Evolutionary conservation across 2,797 vertebrate species (phyloP).

Genomic region (Tachyglossus aculeatus): DNA sequence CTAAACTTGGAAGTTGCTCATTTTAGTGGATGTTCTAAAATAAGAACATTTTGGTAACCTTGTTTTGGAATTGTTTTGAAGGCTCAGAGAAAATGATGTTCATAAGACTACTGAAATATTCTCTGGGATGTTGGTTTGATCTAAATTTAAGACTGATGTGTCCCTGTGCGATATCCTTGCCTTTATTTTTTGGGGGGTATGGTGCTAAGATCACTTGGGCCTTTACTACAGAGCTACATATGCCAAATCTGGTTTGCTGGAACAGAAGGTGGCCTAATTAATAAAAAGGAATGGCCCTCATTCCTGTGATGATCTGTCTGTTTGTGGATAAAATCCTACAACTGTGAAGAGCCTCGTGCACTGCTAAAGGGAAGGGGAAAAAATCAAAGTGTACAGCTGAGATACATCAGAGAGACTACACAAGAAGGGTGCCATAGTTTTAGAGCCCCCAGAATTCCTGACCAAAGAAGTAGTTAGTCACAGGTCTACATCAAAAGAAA

Average conservation of each 20-base stretch:
- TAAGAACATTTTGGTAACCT: too few relatives aligned
- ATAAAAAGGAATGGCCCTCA: constrained; percentile 65
- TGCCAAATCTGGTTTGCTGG: constrained; percentile 51
- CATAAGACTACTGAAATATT: neutral
- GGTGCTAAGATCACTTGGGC: constrained; percentile 34
- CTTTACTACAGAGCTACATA: constrained; percentile 15
- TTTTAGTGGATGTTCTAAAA: too few relatives aligned
- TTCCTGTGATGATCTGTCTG: constrained; percentile 63
- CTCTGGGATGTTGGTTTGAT: neutral
- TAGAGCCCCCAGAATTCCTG: constrained; percentile 65
- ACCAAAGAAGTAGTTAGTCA: constrained; percentile 69
- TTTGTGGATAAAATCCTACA: constrained; percentile 70
- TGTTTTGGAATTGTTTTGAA: constrained; percentile 31
- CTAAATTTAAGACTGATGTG: neutral
- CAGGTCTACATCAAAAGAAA: constrained; percentile 74
- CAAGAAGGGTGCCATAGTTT: constrained; percentile 57
- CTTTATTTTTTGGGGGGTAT: constrained; percentile 23
- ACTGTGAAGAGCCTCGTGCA: constrained; percentile 61
- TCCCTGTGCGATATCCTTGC: constrained; percentile 2
- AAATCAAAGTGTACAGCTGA: constrained; percentile 63
- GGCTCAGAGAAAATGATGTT: constrained; percentile 31
- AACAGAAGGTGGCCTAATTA: constrained; percentile 69
- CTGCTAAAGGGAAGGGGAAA: constrained; percentile 18
- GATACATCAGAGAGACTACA: constrained; percentile 66
- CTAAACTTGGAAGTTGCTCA: too few relatives aligned